These are phyloP conservation scores for Trichonephila inaurata DNA, from an alignment of 1,140 invertebrate species.

Conservation along the genomic window DNA sequence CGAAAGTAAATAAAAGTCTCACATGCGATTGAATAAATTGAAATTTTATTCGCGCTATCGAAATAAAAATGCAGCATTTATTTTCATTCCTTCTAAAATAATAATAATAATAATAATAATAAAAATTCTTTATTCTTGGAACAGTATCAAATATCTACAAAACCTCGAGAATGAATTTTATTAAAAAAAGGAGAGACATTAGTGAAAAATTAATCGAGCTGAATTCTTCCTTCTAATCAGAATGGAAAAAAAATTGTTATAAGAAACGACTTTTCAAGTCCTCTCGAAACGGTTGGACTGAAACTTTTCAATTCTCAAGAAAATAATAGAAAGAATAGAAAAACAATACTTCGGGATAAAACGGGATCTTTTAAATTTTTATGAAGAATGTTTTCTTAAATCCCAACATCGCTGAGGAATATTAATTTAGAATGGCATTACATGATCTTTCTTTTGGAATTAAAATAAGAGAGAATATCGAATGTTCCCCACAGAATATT, in stretches of 20 bases:
- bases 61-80: not conserved
- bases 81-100: not conserved
- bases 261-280: constrained; percentile 8
- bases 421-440: constrained; percentile 32
- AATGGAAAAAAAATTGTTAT: not conserved
- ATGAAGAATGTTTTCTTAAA: constrained; percentile 36
- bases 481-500: not conserved
- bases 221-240: not conserved
- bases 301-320: constrained; percentile 17
- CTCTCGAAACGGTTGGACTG: not conserved
- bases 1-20: no score
- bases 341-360: constrained; percentile 9
- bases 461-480: constrained; percentile 1
- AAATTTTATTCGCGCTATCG: no score
- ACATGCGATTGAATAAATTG: no score
- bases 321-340: constrained; percentile 2
- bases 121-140: not conserved
- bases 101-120: not conserved
- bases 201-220: not conserved
- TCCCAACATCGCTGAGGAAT: constrained; percentile 20
- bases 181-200: not conserved
- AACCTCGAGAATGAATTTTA: not conserved
- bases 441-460: constrained; percentile 3
- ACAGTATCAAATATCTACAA: not conserved
- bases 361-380: constrained; percentile 21